Evolutionary conservation across 2,113 vertebrate species (phyloP).

Genomic region (Pao palembangensis): DNA sequence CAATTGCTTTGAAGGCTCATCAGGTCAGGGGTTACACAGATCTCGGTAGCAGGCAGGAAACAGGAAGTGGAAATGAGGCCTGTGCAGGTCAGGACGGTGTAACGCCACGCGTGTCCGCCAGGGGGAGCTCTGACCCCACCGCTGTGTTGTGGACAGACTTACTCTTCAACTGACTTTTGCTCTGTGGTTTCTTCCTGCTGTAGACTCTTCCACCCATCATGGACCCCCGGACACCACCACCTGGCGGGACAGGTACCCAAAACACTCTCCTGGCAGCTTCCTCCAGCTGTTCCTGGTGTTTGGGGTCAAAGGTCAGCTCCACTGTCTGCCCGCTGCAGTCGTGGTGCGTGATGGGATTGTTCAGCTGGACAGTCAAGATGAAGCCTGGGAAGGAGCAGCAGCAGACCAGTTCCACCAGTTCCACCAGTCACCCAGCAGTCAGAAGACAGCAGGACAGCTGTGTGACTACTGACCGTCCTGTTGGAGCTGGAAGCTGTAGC

Average conservation of each 20-base stretch:
- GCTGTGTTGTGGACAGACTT: too few relatives aligned
- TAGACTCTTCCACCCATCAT: not conserved
- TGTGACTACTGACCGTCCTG: slow-evolving; percentile 33
- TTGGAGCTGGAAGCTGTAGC: slow-evolving; percentile 63
- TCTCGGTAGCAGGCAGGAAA: too few relatives aligned
- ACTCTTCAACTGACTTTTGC: slow-evolving; percentile 50
- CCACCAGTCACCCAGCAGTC: not conserved
- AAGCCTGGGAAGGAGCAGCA: slow-evolving; percentile 48
- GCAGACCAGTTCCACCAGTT: not conserved
- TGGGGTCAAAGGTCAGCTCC: slow-evolving; percentile 74
- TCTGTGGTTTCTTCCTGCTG: slow-evolving; percentile 31
- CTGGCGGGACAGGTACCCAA: slow-evolving; percentile 14
- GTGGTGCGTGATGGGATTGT: slow-evolving; percentile 60
- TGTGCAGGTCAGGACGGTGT: not conserved
- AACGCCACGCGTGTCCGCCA: not conserved
- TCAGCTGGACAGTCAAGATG: slow-evolving; percentile 70
- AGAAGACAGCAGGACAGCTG: not conserved
- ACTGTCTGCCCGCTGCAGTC: slow-evolving; percentile 69
- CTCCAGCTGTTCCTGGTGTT: slow-evolving; percentile 64
- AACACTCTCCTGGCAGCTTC: slow-evolving; percentile 65
- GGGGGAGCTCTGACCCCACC: too few relatives aligned
- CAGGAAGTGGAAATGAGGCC: too few relatives aligned
- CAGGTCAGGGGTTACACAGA: too few relatives aligned
- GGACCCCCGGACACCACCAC: not conserved
- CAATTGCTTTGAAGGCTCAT: too few relatives aligned